Evolutionary conservation across 2,113 vertebrate genomes (phyloP), one percentile per base, ranked within the genome.

Genomic region (Chamaea fasciata): DNA sequence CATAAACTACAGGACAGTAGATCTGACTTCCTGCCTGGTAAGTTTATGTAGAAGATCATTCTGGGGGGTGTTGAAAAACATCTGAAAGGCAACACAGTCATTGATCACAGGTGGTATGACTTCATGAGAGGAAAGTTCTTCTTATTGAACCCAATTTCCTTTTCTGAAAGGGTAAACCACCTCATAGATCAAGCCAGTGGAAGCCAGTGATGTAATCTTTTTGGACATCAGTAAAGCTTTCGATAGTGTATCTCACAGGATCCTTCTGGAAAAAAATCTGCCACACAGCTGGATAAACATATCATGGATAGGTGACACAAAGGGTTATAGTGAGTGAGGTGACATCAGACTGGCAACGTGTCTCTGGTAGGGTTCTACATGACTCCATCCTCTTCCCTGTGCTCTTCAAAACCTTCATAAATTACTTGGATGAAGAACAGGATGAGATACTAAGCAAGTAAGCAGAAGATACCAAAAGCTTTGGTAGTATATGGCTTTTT

Each of bases 81-180:
- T 20, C 28, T 39, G 49, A 64, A 84, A 56, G 12, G 4, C 28
- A 64, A 13, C 28, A 33, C 15, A 47, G 12, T 47, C 12, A n/a
- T 13, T 13, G 10, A 15, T 65, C 19, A n/a, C 19, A 65, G n/a
- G 4, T 19, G 31, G 16, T 4, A 44, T 0, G 0, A 12, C 26
- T 44, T 44, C 10, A 15, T 41, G 50, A 84, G 49, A 33, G 9
- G 9, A 47, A 64, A 39, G 19, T 33, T 12, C 19, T 74, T 6
- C 10, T n/a, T 41, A 19, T 47, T 33, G 24, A 64, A 56, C 23
- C 3, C 3, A 39, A 41, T 47, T 65, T 56, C 24, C 30, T 74
- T n/a, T 65, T 8, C 28, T 28, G 8, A 49, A 59, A n/a, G 18
- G 15, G 8, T 47, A 9, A 69, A 59, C 11, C 7, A 59, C 24